Evolutionary conservation across 1,140 invertebrate genomes (phyloP).

Genomic region (Zaprionus ghesquierei): DNA sequence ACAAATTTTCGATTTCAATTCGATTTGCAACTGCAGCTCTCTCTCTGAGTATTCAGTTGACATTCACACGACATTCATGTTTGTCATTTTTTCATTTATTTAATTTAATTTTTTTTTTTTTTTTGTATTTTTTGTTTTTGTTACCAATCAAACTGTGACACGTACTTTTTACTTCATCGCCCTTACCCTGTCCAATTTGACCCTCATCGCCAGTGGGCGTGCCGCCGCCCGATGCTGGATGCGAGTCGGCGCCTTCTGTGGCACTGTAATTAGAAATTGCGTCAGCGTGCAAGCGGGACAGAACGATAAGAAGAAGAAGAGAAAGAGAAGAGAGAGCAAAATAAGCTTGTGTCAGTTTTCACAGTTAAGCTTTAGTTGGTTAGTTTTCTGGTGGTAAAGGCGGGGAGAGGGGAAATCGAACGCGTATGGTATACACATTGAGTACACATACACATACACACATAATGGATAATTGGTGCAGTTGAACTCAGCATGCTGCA

Average conservation of each 20-base stretch:
- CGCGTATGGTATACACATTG: background rate
- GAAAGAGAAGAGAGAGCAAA: slow-evolving; percentile 21
- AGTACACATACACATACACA: background rate
- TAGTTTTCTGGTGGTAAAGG: background rate
- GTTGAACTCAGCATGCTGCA: slow-evolving; percentile 36
- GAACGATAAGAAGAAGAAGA: slow-evolving; percentile 18
- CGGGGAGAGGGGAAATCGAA: background rate
- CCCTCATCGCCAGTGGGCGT: slow-evolving; percentile 91
- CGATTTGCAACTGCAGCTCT: slow-evolving; percentile 37
- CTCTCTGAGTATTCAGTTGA: slow-evolving; percentile 29
- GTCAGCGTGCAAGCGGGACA: slow-evolving; percentile 29
- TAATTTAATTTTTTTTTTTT: slow-evolving; percentile 35
- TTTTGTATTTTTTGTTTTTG: slow-evolving; percentile 35
- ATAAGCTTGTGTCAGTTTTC: slow-evolving; percentile 35
- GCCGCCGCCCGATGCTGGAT: slow-evolving; percentile 88
- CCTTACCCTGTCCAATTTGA: slow-evolving; percentile 90
- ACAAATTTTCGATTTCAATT: slow-evolving; percentile 34
- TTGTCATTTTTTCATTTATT: slow-evolving; percentile 25
- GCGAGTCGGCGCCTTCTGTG: slow-evolving; percentile 93
- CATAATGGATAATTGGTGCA: slow-evolving; percentile 25
- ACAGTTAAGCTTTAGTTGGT: background rate
- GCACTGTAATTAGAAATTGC: slow-evolving; percentile 85
- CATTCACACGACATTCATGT: slow-evolving; percentile 31
- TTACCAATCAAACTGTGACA: slow-evolving; percentile 77
- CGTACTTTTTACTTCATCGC: slow-evolving; percentile 81